Base-by-base conservation (phyloP, 2,113 vertebrate species). In the Saccopteryx bilineata region DNA sequence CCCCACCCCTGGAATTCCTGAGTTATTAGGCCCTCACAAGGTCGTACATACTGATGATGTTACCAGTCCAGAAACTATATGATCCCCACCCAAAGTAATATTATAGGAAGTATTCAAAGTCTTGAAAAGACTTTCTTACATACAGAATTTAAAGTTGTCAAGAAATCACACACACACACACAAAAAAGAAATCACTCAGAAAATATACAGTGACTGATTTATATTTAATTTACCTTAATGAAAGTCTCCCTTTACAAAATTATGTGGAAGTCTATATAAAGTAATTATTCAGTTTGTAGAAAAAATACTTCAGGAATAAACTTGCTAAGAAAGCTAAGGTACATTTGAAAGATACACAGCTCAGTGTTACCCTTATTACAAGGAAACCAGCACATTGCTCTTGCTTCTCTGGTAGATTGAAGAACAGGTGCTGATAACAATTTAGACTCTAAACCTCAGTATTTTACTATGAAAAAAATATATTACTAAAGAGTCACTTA, bases 281-380 rank as follows among this genome's bases (percentile, higher is more conserved):
- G 19, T 46, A 79, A 90, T 75, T 90, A 76, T 86, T 82, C 83
- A 72, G 31, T 96, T 83, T 65, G 50, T 46, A 71, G 68, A 81
- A 87, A 71, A 92, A 90, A 78, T 31, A 26, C 31, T 48, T 82
- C 85, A 52, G n/a, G 46, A 94, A 86, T 58, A 71, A 54, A 72
- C 71, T 83, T 87, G 39, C 74, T 60, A 75, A 69, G 80, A 88
- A 83, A 78, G 60, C 21, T 58, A 56, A 93, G 24, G 11, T 58
- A 18, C 46, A 91, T 69, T 46, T 52, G 78, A 85, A 93, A 84
- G 23, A 74, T 75, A 56, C 24, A 58, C 56, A 72, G 28, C 60
- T 72, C 80, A 82, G 48, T 74, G 65, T 81, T 90, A 63, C 24
- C 52, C 76, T 63, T 81, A 52, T 72, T 58, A 18, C 13, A 50